Conservation (phyloP, 1,140 invertebrate genomes). For the Drosophila arawakana region DNA sequence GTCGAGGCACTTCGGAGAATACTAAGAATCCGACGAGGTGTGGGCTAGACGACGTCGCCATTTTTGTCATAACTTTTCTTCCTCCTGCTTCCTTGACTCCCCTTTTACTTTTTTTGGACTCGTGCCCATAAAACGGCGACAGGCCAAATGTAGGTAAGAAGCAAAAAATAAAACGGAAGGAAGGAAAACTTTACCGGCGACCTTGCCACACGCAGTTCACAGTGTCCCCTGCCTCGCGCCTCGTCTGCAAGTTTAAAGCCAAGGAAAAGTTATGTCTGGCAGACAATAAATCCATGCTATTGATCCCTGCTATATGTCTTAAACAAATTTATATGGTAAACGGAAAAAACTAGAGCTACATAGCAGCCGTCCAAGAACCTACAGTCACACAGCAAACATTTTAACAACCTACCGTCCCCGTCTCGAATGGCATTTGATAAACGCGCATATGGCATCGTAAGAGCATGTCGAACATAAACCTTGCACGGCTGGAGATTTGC, state of each 20-base stretch:
- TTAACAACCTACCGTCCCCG: neutral
- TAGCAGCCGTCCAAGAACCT: slow-evolving; percentile 44
- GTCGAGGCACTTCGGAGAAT: slow-evolving; percentile 36
- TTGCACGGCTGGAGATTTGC: slow-evolving; percentile 63
- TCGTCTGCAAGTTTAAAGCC: slow-evolving; percentile 62
- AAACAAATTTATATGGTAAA: slow-evolving; percentile 80
- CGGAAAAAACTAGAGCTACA: slow-evolving; percentile 68
- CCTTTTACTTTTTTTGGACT: slow-evolving; percentile 38
- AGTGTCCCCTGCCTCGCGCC: neutral
- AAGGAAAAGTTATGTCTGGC: slow-evolving; percentile 73
- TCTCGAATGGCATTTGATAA: slow-evolving; percentile 52
- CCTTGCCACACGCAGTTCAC: slow-evolving; percentile 57
- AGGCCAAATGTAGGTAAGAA: slow-evolving; percentile 70
- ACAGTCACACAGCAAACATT: slow-evolving; percentile 33
- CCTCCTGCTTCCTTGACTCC: slow-evolving; percentile 9
- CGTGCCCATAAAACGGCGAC: slow-evolving; percentile 65
- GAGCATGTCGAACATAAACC: slow-evolving; percentile 81
- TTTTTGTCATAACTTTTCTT: slow-evolving; percentile 71
- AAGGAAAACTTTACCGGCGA: slow-evolving; percentile 63
- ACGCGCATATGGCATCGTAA: slow-evolving; percentile 77
- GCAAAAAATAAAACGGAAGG: neutral
- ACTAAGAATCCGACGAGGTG: slow-evolving; percentile 18
- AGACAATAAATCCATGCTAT: slow-evolving; percentile 78
- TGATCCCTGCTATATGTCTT: slow-evolving; percentile 80
- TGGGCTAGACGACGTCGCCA: slow-evolving; percentile 73